Evolutionary conservation across 2,797 vertebrate species (phyloP).

Genomic region (Tachyglossus aculeatus): DNA sequence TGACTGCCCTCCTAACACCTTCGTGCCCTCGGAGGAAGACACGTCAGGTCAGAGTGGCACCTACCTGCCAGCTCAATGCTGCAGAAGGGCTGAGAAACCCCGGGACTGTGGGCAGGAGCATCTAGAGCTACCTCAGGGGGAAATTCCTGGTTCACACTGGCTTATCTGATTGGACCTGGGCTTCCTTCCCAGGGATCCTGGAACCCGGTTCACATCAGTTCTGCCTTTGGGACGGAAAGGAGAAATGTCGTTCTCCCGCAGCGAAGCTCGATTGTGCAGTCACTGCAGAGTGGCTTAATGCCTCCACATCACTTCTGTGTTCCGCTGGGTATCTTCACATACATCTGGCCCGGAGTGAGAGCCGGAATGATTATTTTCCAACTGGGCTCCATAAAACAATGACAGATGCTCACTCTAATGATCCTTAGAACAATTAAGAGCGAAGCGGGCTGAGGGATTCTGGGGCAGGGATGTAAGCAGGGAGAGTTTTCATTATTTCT

Average conservation of each 20-base stretch:
- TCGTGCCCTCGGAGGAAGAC: too few species aligned
- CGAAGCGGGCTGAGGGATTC: conserved; percentile 14
- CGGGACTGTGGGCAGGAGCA: too few species aligned
- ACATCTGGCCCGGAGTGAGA: conserved; percentile 9
- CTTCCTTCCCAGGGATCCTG: too few species aligned
- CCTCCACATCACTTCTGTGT: conserved; percentile 2
- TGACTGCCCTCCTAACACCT: too few species aligned
- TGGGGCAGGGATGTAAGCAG: conserved; percentile 31
- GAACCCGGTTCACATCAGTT: too few species aligned
- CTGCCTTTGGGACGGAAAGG: too few species aligned
- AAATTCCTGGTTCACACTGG: too few species aligned
- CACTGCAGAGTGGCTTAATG: conserved; percentile 17
- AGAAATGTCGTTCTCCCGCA: background rate
- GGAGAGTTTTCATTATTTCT: background rate
- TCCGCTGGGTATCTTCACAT: background rate
- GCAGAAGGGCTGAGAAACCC: too few species aligned
- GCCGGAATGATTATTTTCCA: conserved; percentile 38
- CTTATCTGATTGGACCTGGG: too few species aligned
- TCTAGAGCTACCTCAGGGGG: too few species aligned
- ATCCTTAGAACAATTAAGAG: conserved; percentile 28
- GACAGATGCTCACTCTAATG: conserved; percentile 29
- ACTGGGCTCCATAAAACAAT: conserved; percentile 14
- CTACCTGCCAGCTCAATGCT: too few species aligned
- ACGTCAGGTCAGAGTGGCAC: too few species aligned
- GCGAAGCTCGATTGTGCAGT: background rate